Conservation (phyloP, 1,140 invertebrate species). For the Diorhabda sublineata region DNA sequence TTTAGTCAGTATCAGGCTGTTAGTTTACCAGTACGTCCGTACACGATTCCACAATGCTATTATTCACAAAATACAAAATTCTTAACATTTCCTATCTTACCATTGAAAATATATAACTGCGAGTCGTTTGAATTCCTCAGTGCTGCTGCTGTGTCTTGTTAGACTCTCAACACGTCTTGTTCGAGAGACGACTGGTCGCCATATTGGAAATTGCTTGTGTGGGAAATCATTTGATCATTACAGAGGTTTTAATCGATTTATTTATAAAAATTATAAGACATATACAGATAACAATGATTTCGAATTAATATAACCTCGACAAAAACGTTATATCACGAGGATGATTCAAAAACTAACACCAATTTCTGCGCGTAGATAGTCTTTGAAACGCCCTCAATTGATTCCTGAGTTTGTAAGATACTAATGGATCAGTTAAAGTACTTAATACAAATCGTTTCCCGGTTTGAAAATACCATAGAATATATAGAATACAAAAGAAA, state of each 20-base stretch:
- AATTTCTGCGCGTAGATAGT: no score
- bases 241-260: background rate
- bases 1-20: conserved; percentile 11
- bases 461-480: no score
- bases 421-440: no score
- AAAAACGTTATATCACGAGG: no score
- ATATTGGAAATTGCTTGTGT: background rate
- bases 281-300: no score
- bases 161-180: conserved; percentile 13
- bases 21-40: conserved; percentile 21
- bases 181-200: conserved; percentile 6
- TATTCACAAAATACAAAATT: conserved; percentile 34
- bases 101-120: conserved; percentile 24
- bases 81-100: conserved; percentile 28
- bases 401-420: no score
- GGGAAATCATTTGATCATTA: conserved; percentile 2
- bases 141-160: conserved; percentile 25
- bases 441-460: no score
- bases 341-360: no score
- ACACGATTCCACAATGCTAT: conserved; percentile 32
- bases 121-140: conserved; percentile 22
- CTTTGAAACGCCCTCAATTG: no score
- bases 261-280: no score
- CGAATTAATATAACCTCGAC: no score
- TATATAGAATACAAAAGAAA: no score